These are phyloP conservation scores for Isichthys henryi DNA, from an alignment of 2,113 vertebrate species.

Conservation along the genomic window DNA sequence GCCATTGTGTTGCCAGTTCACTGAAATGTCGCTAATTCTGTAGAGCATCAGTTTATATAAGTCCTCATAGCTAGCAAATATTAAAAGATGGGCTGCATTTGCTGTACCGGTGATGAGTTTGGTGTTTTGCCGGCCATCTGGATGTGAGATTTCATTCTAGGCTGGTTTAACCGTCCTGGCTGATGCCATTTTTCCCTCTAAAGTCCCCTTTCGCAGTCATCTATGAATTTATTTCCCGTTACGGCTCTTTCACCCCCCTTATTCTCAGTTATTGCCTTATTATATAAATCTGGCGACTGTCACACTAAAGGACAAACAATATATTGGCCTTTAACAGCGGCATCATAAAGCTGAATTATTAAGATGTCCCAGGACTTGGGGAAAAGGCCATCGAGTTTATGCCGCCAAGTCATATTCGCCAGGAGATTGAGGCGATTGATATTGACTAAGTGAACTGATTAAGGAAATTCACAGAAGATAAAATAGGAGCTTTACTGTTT, in stretches of 20 bases:
- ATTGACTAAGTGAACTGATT: neutral
- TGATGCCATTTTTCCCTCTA: neutral
- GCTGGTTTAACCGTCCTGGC: neutral
- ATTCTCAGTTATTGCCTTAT: neutral
- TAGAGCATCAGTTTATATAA: neutral
- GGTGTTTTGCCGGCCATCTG: neutral
- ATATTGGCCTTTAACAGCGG: neutral
- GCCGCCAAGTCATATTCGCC: neutral
- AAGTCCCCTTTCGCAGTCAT: neutral
- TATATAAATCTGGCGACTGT: neutral
- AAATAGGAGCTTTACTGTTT: neutral
- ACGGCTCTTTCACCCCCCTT: neutral
- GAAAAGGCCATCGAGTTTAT: neutral
- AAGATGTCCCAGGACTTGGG: neutral
- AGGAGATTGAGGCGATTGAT: neutral
- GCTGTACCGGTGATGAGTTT: neutral
- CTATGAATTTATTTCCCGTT: neutral
- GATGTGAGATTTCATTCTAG: neutral
- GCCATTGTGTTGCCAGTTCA: neutral
- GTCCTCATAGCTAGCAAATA: neutral
- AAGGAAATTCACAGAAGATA: neutral
- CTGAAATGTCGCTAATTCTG: neutral
- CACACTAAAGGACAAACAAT: neutral
- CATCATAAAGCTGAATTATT: constrained; percentile 5
- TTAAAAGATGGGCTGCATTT: neutral